Base-by-base conservation (phyloP, 2,888 invertebrate species). In the Ennomos quercinarius region DNA sequence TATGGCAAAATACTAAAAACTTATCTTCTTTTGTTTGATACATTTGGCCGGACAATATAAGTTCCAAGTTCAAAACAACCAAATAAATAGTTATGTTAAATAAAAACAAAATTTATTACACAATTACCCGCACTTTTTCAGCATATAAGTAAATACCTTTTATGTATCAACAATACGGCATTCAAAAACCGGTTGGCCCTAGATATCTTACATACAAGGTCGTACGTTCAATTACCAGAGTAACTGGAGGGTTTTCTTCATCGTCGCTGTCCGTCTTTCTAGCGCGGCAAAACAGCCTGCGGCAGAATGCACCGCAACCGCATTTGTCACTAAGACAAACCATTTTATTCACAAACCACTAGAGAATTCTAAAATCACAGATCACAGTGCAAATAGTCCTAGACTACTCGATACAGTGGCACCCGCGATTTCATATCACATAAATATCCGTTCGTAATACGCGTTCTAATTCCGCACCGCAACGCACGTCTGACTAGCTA, bases 271-370 rank as follows among this genome's bases (percentile, higher is more conserved):
- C 82, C 4, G 79, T 38, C 8, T 57, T 57, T 9, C 46, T 68
- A 9, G 73, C 65, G 60, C 87, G 84, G 72, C 89, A 89, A 76
- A 89, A 89, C 59, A 91, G 64, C 63, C 85, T 83, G 45, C 84
- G 83, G 69, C 91, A 91, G 66, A 89, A 80, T 35, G 83, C 82
- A 58, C 84, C 78, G 68, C 91, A 91, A 39, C 83, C 78, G 69
- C 89, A 89, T 72, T 77, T 80, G 59, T 77, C 78, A 41, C 75
- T 80, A 58, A 70, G 55, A 58, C 86, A 84, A 66, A 86, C 89
- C 89, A 80, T 79, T 47, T 56, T 56, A 46, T 63, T 62, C 47
- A 67, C 27, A 55, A 54, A 65, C 57, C 64, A 57, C 61, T 66
- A 63, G 63, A 66, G 53, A 27, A 27, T 17, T 2, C 17, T 17